Evolutionary conservation across 2,797 vertebrate genomes (phyloP).

Genomic region (Natrix natrix): DNA sequence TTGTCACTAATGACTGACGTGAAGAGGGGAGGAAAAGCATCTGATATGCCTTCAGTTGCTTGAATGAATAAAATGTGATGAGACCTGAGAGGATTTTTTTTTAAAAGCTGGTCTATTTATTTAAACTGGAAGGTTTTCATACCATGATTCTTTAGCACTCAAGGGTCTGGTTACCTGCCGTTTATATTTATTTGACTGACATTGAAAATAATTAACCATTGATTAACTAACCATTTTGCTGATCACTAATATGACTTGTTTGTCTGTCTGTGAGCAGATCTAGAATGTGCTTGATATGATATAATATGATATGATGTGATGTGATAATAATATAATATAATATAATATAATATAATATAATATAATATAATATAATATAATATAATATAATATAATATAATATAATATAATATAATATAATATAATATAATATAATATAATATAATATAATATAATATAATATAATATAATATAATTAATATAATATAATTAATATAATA

Average conservation of each 20-base stretch:
- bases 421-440: too few species aligned
- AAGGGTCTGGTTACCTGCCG: neutral
- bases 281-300: neutral
- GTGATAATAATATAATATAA: too few species aligned
- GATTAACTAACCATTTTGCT: neutral
- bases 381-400: too few species aligned
- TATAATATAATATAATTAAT: too few species aligned
- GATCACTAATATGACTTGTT: neutral
- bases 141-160: too few species aligned
- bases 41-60: constrained; percentile 46
- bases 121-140: neutral
- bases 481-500: too few species aligned
- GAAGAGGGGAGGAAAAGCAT: constrained; percentile 58
- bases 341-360: too few species aligned
- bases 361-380: too few species aligned
- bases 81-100: constrained; percentile 29
- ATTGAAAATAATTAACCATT: neutral
- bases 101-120: neutral
- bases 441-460: too few species aligned
- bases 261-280: neutral
- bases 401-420: too few species aligned
- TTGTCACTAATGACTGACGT: constrained; percentile 69
- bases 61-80: constrained; percentile 55
- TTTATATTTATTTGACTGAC: neutral
- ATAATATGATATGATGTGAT: too few species aligned